Base-by-base conservation (phyloP, 2,888 invertebrate species). In the Nemotelus nigrinus region DNA sequence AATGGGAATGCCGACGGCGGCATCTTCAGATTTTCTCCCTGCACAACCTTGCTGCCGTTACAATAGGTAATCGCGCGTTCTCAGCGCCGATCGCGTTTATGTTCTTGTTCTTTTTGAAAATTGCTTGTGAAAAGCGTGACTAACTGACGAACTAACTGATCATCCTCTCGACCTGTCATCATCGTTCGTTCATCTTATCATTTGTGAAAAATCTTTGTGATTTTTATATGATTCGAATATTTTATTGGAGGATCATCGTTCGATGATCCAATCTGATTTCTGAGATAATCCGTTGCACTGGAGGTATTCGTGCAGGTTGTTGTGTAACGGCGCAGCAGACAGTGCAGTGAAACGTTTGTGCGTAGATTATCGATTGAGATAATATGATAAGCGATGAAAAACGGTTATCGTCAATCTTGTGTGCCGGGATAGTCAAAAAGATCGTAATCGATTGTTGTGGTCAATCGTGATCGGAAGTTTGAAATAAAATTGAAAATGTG, bases 221-320 rank as follows among this genome's bases (percentile, higher is more conserved):
- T 55, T 71, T 55, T 57, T 41, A 71, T 68, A 68, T 68, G 41
- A 71, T 71, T 55, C 71, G 71, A 71, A 55, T 71, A 71, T 71
- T 71, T 71, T 68, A 43, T 55, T 39, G 25, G 47, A 10, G 39
- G 39, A 39, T 63, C 8, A 63, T 39, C 5, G 4, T 57, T 10
- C 57, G 10, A 57, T 57, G 2, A 10, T 4, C 57, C 57, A 8
- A 3, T 25, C 25, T 25, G 25, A 25, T 25, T 25, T 25, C 25
- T 25, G 25, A 25, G 25, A 25, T 25, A 25, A 25, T 25, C 25
- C 25, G 25, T 25, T 25, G 25, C 25, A 25, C 25, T 25, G 25
- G 25, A 25, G 25, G 25, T 25, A 25, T 25, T 25, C 25, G 25
- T 25, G 25, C 25, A 25, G 25, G 25, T 25, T 25, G 25, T 25